A percentile compares a stretch with the other conserved stretches of the same genome.
phyloP scores from a whole-genome alignment of 2,113 vertebrate species.

The Ramphastos sulfuratus region DNA sequence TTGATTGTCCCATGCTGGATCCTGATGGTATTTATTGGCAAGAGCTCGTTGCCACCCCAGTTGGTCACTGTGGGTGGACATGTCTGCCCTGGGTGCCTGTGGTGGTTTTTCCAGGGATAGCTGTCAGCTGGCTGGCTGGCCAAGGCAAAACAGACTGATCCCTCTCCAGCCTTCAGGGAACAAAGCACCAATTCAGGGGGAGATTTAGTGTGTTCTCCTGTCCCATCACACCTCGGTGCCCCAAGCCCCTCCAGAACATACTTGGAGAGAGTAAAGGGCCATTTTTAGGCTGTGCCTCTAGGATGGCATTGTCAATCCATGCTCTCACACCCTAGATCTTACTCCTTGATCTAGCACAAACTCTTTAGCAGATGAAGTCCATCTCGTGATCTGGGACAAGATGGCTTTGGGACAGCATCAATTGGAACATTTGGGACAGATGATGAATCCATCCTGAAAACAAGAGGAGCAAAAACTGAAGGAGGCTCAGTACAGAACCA shows the following conservation, averaged over 20 bases:
- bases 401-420: not conserved
- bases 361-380: accelerated
- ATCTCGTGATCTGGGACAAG: accelerated
- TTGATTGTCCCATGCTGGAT: not conserved
- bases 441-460: not conserved
- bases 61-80: not conserved
- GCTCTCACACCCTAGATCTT: accelerated
- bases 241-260: not conserved
- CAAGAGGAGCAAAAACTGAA: accelerated
- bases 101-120: conserved; percentile 30
- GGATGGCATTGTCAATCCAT: accelerated
- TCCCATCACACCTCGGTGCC: not conserved
- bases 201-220: not conserved
- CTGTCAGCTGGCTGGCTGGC: not conserved
- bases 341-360: not conserved
- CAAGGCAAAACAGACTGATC: not conserved
- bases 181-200: conserved; percentile 20
- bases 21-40: not conserved
- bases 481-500: accelerated
- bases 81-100: not conserved
- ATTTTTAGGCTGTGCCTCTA: not conserved
- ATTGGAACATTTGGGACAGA: not conserved
- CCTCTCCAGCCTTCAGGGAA: not conserved
- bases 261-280: accelerated
- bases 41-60: not conserved